Evolutionary conservation across 2,113 vertebrate species (phyloP).

Genomic region (Sander vitreus): DNA sequence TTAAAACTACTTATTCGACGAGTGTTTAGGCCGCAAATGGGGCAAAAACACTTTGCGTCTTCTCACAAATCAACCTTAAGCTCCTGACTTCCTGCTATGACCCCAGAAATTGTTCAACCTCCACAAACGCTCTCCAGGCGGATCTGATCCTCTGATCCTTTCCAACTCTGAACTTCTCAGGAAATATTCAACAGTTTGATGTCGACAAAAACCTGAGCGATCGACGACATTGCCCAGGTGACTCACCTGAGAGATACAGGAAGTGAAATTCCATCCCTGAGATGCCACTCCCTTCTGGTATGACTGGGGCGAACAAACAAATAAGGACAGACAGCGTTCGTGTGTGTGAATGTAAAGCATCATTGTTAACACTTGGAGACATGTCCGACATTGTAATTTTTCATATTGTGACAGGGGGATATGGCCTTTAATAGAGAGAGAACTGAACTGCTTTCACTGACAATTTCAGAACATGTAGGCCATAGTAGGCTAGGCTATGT

Average conservation of each 20-base stretch:
- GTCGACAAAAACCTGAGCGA: neutral
- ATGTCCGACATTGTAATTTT: neutral
- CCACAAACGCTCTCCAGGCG: accelerated
- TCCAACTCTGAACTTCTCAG: conserved; percentile 2
- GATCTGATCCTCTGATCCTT: neutral
- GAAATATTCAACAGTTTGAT: conserved; percentile 3
- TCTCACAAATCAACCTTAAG: neutral
- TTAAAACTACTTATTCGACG: neutral
- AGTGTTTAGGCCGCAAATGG: conserved; percentile 17
- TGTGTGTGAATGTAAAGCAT: neutral
- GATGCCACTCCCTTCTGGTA: conserved; percentile 63
- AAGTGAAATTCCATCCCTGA: conserved; percentile 83
- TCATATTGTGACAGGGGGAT: neutral
- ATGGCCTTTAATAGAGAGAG: neutral
- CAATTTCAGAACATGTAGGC: neutral
- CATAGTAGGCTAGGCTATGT: neutral
- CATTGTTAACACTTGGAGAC: neutral
- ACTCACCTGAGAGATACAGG: conserved; percentile 82
- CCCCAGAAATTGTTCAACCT: neutral
- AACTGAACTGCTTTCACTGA: neutral
- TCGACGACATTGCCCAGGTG: conserved; percentile 55
- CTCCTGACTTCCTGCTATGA: neutral
- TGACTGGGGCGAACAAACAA: conserved; percentile 2
- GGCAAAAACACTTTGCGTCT: neutral
- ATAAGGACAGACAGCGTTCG: neutral